These are phyloP conservation scores for Cyphomyrus discorhynchus DNA, from an alignment of 2,113 vertebrate genomes.

Conservation along the genomic window DNA sequence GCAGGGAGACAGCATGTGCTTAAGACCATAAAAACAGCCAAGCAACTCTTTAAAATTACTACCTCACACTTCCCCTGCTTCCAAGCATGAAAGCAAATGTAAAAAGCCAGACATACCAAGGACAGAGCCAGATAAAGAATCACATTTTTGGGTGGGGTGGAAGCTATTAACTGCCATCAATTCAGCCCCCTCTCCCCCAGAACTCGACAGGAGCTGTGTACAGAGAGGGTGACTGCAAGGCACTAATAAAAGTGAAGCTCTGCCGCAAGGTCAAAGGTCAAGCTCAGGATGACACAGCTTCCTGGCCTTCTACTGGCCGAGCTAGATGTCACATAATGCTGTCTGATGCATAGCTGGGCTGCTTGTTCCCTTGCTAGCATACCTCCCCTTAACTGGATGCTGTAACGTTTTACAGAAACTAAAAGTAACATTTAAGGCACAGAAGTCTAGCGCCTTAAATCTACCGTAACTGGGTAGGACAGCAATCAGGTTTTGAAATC, in stretches of 20 bases:
- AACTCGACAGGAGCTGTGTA: neutral
- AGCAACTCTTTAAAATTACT: neutral
- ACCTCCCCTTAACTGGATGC: neutral
- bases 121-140: neutral
- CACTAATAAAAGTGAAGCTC: neutral
- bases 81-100: neutral
- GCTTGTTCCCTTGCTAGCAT: neutral
- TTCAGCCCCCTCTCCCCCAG: neutral
- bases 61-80: neutral
- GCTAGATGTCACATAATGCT: neutral
- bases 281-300: no score
- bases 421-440: neutral
- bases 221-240: neutral
- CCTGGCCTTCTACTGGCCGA: neutral
- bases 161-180: neutral
- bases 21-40: neutral
- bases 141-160: neutral
- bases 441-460: neutral
- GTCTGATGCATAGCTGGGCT: neutral
- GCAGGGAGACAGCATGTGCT: neutral
- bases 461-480: neutral
- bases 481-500: neutral
- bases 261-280: neutral
- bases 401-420: neutral
- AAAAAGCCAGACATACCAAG: neutral